A percentile compares a stretch with the other conserved stretches of the same genome.
phyloP scores from a whole-genome alignment of 37 sponge, comb jelly and placozoan genomes.

The Eunapius fragilis region DNA sequence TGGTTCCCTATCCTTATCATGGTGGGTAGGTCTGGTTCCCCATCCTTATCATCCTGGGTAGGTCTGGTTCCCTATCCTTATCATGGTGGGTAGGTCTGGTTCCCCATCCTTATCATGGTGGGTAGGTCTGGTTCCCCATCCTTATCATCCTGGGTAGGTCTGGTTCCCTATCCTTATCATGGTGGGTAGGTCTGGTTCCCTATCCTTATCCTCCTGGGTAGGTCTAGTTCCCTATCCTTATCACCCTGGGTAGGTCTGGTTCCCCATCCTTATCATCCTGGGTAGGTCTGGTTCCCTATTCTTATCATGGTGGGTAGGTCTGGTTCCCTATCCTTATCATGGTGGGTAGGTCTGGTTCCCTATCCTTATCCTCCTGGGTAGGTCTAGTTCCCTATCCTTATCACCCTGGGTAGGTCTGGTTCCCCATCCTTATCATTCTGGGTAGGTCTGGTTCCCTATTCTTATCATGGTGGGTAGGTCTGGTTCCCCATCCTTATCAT shows the following conservation, averaged over 20 bases:
- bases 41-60: no score
- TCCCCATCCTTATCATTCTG: neutral
- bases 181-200: neutral
- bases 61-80: neutral
- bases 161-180: neutral
- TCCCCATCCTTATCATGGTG: neutral
- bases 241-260: neutral
- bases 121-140: neutral
- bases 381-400: neutral
- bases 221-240: neutral
- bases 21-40: neutral
- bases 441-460: neutral
- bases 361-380: no score
- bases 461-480: neutral
- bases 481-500: neutral
- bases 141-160: neutral
- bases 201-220: no score
- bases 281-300: neutral
- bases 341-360: neutral
- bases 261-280: neutral
- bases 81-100: neutral
- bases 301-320: neutral
- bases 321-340: neutral
- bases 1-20: neutral
- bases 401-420: neutral